Evolutionary conservation across 2,797 vertebrate species (phyloP), one percentile per base, ranked within the genome.

Genomic region (Rachycentron canadum): DNA sequence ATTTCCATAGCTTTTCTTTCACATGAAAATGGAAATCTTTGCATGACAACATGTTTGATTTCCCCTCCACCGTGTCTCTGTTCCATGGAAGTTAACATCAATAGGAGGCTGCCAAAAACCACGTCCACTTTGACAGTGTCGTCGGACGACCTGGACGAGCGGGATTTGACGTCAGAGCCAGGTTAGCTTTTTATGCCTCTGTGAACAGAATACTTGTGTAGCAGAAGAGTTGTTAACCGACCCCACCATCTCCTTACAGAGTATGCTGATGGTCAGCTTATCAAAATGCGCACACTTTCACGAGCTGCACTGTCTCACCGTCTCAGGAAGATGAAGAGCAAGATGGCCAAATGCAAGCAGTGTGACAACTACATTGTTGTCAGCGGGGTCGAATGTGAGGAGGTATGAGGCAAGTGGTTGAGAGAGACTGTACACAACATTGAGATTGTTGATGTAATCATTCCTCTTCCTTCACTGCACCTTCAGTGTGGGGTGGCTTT

Each of bases 321-420:
- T 25, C 91, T 99, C 25, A 94, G 91, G 68, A 96, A 96, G 81
- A 94, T 96, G 34, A 96, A 97, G 61, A 97, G 95, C 53, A 97
- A 97, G 0, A 95, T 96, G 94, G 91, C 91, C 77, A 98, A 97
- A 89, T 99, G 98, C 93, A 95, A 95, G 41, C 97, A 97, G 13
- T 99, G 98, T 8, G 98, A 99, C 13, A 95, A 94, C 88, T 97
- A 97, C 88, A 97, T 99, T 88, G 95, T 98, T 84, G 96, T 95
- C 76, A 95, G 79, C 7, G 97, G 97, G 32, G 91, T 96, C 0
- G 98, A 99, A 89, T 99, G 98, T n/a, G 96, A 97, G 86, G 97
- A 99, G 96, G 98, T 99, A 85, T 69, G 91, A 66, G n/a, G 11
- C 47, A 38, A 55, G 14, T 3, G 10, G 4, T 7, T 40, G 56